Percentiles rank a stretch among this genome's conserved stretches.
Evolutionary conservation across 2,888 invertebrate genomes (phyloP).

Genomic region (Scaptodrosophila latifasciaeformis): DNA sequence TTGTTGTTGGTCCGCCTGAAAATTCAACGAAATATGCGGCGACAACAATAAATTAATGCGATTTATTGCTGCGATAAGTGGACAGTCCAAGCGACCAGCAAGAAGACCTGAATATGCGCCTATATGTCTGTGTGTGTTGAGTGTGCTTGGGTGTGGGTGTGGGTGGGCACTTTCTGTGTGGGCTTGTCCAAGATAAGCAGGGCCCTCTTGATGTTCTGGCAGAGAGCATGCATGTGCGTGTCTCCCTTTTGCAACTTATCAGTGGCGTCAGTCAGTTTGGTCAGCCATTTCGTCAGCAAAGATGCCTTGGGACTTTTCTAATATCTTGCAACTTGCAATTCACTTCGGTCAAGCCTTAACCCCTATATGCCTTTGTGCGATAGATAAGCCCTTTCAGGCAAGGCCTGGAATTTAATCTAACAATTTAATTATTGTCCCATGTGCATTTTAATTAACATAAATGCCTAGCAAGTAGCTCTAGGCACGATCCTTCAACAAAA

Average conservation of each 20-base stretch:
- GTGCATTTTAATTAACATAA: constrained; percentile 58
- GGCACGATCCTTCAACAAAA: too few relatives aligned
- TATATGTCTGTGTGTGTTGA: background rate
- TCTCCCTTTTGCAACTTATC: too few relatives aligned
- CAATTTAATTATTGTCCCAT: constrained; percentile 56
- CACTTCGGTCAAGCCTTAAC: too few relatives aligned
- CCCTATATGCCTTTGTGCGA: too few relatives aligned
- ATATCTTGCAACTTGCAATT: too few relatives aligned
- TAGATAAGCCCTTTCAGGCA: too few relatives aligned
- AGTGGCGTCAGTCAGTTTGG: too few relatives aligned
- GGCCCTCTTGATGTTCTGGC: background rate
- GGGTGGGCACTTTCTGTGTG: constrained; percentile 10
- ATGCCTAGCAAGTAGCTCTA: constrained; percentile 44
- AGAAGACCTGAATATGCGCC: constrained; percentile 1
- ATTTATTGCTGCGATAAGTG: constrained; percentile 72
- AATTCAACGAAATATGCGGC: constrained; percentile 60
- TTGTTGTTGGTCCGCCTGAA: constrained; percentile 5
- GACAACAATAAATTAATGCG: constrained; percentile 73
- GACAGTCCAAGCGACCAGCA: constrained; percentile 21
- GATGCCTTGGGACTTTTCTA: too few relatives aligned
- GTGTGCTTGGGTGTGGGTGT: background rate
- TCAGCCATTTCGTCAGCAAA: too few relatives aligned
- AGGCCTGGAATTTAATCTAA: too few relatives aligned
- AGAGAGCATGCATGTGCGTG: too few relatives aligned
- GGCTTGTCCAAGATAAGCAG: constrained; percentile 5